A percentile compares a stretch with the other conserved stretches of the same genome.
Conservation (phyloP, 1,140 invertebrate genomes). For the Brachionus angularis region DNA sequence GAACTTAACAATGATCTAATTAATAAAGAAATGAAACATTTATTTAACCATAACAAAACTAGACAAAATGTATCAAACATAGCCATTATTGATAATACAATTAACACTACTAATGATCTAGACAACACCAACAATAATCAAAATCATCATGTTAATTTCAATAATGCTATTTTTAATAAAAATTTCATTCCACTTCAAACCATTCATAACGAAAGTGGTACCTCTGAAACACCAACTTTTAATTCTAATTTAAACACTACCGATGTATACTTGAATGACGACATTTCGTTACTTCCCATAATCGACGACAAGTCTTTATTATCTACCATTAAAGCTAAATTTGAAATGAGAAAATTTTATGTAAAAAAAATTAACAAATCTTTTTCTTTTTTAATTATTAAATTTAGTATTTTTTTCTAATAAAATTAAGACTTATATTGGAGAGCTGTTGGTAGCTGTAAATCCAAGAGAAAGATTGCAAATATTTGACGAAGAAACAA, state of each 20-base stretch:
- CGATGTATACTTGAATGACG: conserved; percentile 28
- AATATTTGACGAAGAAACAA: conserved; percentile 65
- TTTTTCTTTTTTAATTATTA: neutral
- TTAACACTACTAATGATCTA: neutral
- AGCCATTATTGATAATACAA: conserved; percentile 6
- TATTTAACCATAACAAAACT: conserved; percentile 14
- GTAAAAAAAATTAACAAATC: neutral
- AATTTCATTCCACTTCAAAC: conserved; percentile 21
- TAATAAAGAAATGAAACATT: conserved; percentile 25
- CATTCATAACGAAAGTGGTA: conserved; percentile 19
- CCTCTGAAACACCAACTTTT: neutral
- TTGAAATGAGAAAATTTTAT: conserved; percentile 41
- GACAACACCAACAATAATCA: too few species aligned
- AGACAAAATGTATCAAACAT: neutral
- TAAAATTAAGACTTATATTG: conserved; percentile 69
- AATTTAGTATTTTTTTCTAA: neutral
- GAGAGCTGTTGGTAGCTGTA: conserved; percentile 73
- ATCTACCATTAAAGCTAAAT: conserved; percentile 13
- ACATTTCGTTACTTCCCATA: conserved; percentile 8
- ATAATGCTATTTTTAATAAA: conserved; percentile 21
- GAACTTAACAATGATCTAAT: conserved; percentile 4
- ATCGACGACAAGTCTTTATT: conserved; percentile 34
- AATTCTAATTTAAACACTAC: conserved; percentile 28
- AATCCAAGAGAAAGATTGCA: conserved; percentile 82
- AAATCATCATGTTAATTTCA: too few species aligned